A percentile compares a stretch with the other conserved stretches of the same genome.
phyloP scores from a whole-genome alignment of 2,888 invertebrate species.

The Cheilosia scutellata region DNA sequence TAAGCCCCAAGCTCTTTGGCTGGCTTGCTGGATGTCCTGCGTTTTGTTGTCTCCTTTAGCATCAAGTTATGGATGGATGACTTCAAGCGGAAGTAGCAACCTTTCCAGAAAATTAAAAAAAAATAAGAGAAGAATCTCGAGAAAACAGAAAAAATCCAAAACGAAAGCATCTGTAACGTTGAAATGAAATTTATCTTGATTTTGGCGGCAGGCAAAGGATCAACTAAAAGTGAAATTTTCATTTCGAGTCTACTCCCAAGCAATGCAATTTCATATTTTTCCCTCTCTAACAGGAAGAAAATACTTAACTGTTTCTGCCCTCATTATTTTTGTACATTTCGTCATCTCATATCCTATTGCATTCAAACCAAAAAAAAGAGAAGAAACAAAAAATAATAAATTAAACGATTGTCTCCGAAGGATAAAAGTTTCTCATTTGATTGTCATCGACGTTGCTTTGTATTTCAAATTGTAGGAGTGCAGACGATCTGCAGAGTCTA shows the following conservation, averaged over 20 bases:
- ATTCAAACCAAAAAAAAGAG: conserved; percentile 6
- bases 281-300: conserved; percentile 14
- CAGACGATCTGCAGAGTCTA: neutral
- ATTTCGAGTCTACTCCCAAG: conserved; percentile 30
- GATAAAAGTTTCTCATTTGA: conserved; percentile 62
- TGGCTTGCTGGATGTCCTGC: conserved; percentile 48
- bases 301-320: conserved; percentile 44
- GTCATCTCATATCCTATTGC: conserved; percentile 55
- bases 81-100: conserved; percentile 63
- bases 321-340: conserved; percentile 70
- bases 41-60: conserved; percentile 44
- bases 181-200: conserved; percentile 71
- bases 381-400: conserved; percentile 15
- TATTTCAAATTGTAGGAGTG: conserved; percentile 29
- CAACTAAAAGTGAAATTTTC: conserved; percentile 47
- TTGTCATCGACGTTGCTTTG: conserved; percentile 65
- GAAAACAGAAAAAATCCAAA: conserved; percentile 17
- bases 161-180: conserved; percentile 66
- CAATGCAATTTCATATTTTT: conserved; percentile 62
- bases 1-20: conserved; percentile 26
- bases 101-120: conserved; percentile 20
- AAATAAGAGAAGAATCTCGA: neutral
- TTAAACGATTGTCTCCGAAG: conserved; percentile 34
- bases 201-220: conserved; percentile 55
- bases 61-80: conserved; percentile 60